phyloP scores from a whole-genome alignment of 2,113 vertebrate genomes.

The Hydrochoerus hydrochaeris region DNA sequence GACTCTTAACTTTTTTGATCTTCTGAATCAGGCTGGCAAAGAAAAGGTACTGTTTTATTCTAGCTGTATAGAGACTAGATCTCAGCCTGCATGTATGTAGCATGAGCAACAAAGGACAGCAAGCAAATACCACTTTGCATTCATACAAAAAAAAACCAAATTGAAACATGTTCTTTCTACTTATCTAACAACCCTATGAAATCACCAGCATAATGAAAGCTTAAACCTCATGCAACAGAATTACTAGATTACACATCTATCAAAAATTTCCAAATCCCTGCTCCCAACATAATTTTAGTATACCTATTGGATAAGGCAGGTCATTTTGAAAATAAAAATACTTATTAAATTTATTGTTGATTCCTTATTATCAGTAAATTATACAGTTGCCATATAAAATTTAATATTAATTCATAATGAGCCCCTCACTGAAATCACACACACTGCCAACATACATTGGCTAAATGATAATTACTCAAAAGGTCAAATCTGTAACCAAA shows the following conservation, averaged over 20 bases:
- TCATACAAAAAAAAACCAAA: background rate
- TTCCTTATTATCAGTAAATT: background rate
- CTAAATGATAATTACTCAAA: background rate
- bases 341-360: background rate
- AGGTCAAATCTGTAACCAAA: background rate
- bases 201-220: slow-evolving; percentile 23
- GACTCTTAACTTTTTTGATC: slow-evolving; percentile 34
- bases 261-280: slow-evolving; percentile 37
- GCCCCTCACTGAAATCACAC: background rate
- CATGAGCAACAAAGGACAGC: slow-evolving; percentile 25
- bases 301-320: slow-evolving; percentile 7
- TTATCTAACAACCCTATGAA: background rate
- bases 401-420: background rate
- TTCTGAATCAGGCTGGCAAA: slow-evolving; percentile 20
- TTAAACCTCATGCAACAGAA: background rate
- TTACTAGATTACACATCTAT: background rate
- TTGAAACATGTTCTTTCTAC: background rate
- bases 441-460: background rate
- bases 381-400: background rate
- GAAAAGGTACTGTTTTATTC: background rate
- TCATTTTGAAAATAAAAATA: slow-evolving; percentile 47
- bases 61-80: background rate
- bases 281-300: slow-evolving; percentile 36
- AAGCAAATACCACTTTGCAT: background rate
- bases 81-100: background rate